phyloP scores from a whole-genome alignment of 2,888 invertebrate species.

The Microchrysa polita region DNA sequence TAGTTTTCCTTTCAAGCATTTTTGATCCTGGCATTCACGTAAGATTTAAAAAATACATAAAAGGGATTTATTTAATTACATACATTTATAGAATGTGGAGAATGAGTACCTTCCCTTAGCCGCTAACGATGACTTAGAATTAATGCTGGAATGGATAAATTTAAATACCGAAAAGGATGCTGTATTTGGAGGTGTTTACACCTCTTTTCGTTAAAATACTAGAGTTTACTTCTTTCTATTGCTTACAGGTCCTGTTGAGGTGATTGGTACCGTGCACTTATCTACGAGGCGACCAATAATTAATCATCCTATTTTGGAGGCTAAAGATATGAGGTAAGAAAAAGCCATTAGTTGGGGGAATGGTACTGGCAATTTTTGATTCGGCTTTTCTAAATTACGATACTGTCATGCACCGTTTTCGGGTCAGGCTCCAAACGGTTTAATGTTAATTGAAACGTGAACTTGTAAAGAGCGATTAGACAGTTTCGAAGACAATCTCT shows the following conservation, averaged over 20 bases:
- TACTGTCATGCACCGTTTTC: too few species aligned
- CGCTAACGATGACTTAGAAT: conserved; percentile 77
- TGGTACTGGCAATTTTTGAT: too few species aligned
- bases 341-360: too few species aligned
- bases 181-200: conserved; percentile 72
- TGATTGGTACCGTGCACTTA: conserved; percentile 83
- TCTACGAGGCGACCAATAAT: conserved; percentile 80
- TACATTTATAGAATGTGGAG: conserved; percentile 58
- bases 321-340: conserved; percentile 75
- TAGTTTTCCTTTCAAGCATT: conserved; percentile 66
- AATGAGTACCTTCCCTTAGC: conserved; percentile 69
- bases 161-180: conserved; percentile 70
- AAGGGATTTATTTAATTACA: not conserved
- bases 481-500: too few species aligned
- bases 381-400: too few species aligned
- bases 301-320: conserved; percentile 90
- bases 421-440: too few species aligned
- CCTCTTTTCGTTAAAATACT: not conserved
- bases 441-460: too few species aligned
- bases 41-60: conserved; percentile 42
- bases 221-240: not conserved
- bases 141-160: conserved; percentile 81
- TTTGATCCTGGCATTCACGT: conserved; percentile 61
- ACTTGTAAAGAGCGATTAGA: too few species aligned
- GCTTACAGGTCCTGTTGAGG: conserved; percentile 77